Evolutionary conservation across 1,140 invertebrate species (phyloP), one percentile per base, ranked within the genome.

Genomic region (Scaptodrosophila lebanonensis): DNA sequence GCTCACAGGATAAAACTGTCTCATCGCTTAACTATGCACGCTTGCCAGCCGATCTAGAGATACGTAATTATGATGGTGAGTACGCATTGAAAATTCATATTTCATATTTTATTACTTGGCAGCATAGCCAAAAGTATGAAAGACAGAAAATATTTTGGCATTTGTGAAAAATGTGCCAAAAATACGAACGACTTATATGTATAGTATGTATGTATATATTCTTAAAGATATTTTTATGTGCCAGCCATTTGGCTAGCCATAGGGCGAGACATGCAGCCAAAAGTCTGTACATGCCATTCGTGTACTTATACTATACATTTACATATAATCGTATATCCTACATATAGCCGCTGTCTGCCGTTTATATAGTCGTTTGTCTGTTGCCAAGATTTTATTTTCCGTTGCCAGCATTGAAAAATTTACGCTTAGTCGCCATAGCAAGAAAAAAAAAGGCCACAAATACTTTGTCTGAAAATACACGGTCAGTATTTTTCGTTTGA

Each of bases 11-110:
- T 52, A 85, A 85, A 69, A 57, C 58, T 6, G 62, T 73, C 22
- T 86, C 82, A 43, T 86, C 79, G 2, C 47, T 86, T 22, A 85
- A 76, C 57, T 79, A 88, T 27, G 88, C 88, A 13, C 88, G 89
- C 5, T 66, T 91, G 33, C 88, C 89, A n/a, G 87, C 90, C 29
- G 87, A 92, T 66, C 86, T 95, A 18, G 91, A 95, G 66, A 90
- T 93, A 69, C 90, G 90, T 79, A 95, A 95, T 85, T 94, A 94
- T 87, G 90, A 92, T 87, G 94, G 94, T 95, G 85, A 91, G 90
- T 89, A 9, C 12, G 22, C 20, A 38, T 17, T 22, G 30, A 17
- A 33, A 18, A 13, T 50, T 15, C 16, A 17, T 48, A 12, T 48
- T 43, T 33, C 22, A 38, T 43, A 30, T 17, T 32, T 45, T 47